phyloP scores from a whole-genome alignment of 53 echinoderm and acorn worm species.

The Holothuria scabra region DNA sequence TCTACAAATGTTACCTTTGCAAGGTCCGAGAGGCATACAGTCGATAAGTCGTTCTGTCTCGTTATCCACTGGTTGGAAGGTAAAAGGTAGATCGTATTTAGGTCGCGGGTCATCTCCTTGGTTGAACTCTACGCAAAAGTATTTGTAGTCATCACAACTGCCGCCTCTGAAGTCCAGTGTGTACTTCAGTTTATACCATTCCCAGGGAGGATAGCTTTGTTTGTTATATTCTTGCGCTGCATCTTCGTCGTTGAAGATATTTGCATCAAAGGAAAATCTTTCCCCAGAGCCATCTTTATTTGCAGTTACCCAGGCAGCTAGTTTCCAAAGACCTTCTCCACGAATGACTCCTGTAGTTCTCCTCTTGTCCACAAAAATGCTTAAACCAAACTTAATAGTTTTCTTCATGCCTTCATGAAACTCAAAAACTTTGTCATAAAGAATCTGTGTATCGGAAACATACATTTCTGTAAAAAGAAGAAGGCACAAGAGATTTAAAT shows the following conservation, averaged over 20 bases:
- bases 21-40: conserved; percentile 15
- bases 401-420: conserved; percentile 1
- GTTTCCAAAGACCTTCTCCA: conserved; percentile 39
- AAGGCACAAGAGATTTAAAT: not conserved
- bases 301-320: conserved; percentile 36
- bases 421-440: not conserved
- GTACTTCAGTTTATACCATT: not conserved
- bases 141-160: conserved; percentile 36
- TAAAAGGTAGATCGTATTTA: not conserved
- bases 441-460: not conserved
- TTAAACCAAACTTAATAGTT: conserved; percentile 6
- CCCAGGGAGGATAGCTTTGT: conserved; percentile 29
- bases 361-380: conserved; percentile 1
- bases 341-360: conserved; percentile 5
- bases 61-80: not conserved
- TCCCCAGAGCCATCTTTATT: conserved; percentile 24
- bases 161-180: conserved; percentile 7
- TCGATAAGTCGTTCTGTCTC: conserved; percentile 22
- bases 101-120: not conserved
- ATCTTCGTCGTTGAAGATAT: not conserved
- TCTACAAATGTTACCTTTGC: not conserved
- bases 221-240: conserved; percentile 4
- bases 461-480: conserved; percentile 23
- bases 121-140: conserved; percentile 30
- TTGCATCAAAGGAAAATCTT: not conserved